Base-by-base conservation (phyloP, 1,140 invertebrate genomes). In the Eriocheir sinensis region DNA sequence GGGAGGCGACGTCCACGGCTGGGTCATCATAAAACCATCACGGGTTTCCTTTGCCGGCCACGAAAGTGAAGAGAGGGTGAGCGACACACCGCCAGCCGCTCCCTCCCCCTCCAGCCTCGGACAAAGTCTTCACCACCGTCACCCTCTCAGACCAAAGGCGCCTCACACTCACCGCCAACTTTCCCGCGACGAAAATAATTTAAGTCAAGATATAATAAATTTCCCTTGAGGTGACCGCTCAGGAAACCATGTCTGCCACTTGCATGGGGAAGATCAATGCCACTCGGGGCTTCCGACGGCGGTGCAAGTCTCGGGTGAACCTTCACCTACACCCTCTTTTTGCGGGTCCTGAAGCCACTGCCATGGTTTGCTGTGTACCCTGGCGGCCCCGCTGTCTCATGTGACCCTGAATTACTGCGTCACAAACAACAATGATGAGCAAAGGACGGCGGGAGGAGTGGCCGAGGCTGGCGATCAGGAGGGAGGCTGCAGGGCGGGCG, bases 11-110 rank as follows among this genome's bases (percentile, higher is more conserved):
- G 92, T 86, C 92, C 92, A 93, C 80, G 92, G 92, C 92, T 72
- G 92, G 92, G 92, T 93, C 92, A 93, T 93, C 92, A 93, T 93
- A 93, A 93, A 93, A 93, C 81, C 83, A 93, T 93, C 92, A 93
- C 86, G 92, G 89, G 48, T n/a, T 53, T 85, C 91, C 81, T 92
- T 85, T 30, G 81, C 80, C 79, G 79, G 80, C 91, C 80, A 79
- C 90, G 34, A 41, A 30, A 34, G 79, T 34, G 53, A 72, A 91
- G 89, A 60, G 53, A 36, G 48, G 53, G 41, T 60, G 89, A 48
- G 89, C 30, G 48, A 72, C 44, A 60, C 17, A 32, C 36, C 34
- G 80, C 34, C n/a, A 30, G 48, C 44, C 48, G 15, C 9, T 12
- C 48, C 48, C 53, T 32, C 34, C 48, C n/a, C 44, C n/a, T 41